Percentiles rank a stretch among this genome's conserved stretches.
These are phyloP conservation scores for Diplosoma virens DNA, from an alignment of 23 tunicate genomes.

Conservation along the genomic window DNA sequence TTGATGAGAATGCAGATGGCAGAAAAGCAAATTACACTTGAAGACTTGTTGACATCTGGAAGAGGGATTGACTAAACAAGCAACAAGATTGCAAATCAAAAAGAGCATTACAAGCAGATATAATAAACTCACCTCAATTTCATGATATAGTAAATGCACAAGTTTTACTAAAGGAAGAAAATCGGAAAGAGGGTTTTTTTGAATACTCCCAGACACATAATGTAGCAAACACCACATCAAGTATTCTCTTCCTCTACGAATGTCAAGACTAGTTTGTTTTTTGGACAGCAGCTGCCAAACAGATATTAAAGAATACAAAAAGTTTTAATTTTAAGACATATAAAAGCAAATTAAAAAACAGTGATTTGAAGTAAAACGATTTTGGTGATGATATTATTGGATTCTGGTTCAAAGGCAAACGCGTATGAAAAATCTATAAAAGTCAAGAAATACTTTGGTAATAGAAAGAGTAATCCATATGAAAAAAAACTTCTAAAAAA, in stretches of 20 bases:
- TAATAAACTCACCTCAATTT: slow-evolving; percentile 32
- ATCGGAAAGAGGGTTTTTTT: slow-evolving; percentile 61
- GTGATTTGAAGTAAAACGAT: too few relatives aligned
- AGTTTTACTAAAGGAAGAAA: slow-evolving; percentile 61
- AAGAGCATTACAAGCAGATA: background rate
- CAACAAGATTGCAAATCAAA: background rate
- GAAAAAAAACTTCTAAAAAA: too few relatives aligned
- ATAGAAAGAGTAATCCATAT: too few relatives aligned
- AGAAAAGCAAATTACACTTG: slow-evolving; percentile 35
- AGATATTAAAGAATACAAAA: too few relatives aligned
- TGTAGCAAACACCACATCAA: slow-evolving; percentile 76
- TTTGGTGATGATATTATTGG: too few relatives aligned
- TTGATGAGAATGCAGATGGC: slow-evolving; percentile 73
- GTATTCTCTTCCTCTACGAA: slow-evolving; percentile 54
- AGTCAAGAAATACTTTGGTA: too few relatives aligned
- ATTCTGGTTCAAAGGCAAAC: too few relatives aligned
- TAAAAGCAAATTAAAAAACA: too few relatives aligned
- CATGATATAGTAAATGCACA: slow-evolving; percentile 61
- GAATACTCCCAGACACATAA: slow-evolving; percentile 72
- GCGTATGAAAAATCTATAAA: too few relatives aligned
- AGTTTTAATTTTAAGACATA: too few relatives aligned
- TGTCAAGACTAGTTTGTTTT: background rate
- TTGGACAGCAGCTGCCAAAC: background rate
- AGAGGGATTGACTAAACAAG: slow-evolving; percentile 55
- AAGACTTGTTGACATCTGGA: slow-evolving; percentile 61